These are phyloP conservation scores for Plectrocnemia conspersa DNA, from an alignment of 1,140 invertebrate genomes.

Conservation along the genomic window DNA sequence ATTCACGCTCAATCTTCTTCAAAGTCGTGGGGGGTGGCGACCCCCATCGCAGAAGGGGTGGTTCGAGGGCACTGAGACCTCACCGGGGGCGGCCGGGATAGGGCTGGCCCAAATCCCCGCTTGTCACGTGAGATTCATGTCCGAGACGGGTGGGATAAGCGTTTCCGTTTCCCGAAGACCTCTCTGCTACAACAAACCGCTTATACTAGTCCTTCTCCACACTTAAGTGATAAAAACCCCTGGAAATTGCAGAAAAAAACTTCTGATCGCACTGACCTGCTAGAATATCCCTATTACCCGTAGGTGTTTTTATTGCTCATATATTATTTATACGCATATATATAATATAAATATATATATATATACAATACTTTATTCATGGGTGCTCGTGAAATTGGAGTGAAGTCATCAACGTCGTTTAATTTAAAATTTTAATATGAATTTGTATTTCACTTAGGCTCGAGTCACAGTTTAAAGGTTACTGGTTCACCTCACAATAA, in stretches of 20 bases:
- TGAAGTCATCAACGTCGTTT: too few relatives aligned
- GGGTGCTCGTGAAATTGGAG: neutral
- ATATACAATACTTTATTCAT: too few relatives aligned
- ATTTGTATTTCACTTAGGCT: too few relatives aligned
- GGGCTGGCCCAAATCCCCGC: constrained; percentile 24
- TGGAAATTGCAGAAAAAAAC: neutral
- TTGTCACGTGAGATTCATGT: constrained; percentile 32
- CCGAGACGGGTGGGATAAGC: constrained; percentile 23
- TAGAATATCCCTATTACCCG: constrained; percentile 2
- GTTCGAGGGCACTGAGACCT: neutral
- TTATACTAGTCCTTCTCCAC: constrained; percentile 10
- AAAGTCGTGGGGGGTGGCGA: constrained; percentile 6
- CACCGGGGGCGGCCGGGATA: neutral
- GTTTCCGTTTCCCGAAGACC: constrained; percentile 22
- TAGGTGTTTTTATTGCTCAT: neutral
- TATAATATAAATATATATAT: neutral
- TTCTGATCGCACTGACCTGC: neutral
- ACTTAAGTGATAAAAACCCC: constrained; percentile 26
- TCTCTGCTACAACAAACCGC: constrained; percentile 21
- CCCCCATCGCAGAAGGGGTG: neutral
- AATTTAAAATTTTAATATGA: too few relatives aligned
- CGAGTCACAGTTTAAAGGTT: neutral
- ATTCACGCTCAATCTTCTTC: constrained; percentile 26
- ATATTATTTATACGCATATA: too few relatives aligned
- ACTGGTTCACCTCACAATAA: neutral